phyloP scores from a whole-genome alignment of 2,113 vertebrate species.

The Solea solea region DNA sequence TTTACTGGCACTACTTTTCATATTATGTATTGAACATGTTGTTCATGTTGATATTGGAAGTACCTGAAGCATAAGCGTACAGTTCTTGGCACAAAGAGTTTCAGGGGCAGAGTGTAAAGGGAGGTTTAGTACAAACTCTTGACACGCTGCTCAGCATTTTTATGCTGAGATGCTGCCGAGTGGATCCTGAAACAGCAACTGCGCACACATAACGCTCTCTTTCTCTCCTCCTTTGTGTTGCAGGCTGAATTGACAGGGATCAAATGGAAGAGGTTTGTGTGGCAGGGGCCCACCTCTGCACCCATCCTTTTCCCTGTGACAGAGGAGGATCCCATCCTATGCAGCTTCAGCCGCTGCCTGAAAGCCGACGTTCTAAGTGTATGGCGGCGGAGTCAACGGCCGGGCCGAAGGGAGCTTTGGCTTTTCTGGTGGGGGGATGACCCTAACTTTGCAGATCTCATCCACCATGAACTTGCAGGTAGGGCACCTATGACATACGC shows the following conservation, averaged over 20 bases:
- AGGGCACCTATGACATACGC: conserved; percentile 25
- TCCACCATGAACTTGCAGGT: conserved; percentile 96
- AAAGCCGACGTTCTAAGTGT: conserved; percentile 96
- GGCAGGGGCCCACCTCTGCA: conserved; percentile 95
- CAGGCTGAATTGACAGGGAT: conserved; percentile 97
- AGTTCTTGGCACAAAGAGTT: conserved; percentile 14
- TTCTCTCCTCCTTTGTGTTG: neutral
- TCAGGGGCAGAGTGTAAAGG: conserved; percentile 24
- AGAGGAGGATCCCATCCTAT: conserved; percentile 97
- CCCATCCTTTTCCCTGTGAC: conserved; percentile 98
- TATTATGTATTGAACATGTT: conserved; percentile 48
- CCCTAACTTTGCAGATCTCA: conserved; percentile 93
- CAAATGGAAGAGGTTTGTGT: conserved; percentile 98
- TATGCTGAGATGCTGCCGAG: conserved; percentile 46
- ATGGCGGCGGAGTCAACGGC: conserved; percentile 93
- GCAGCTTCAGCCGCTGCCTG: conserved; percentile 97
- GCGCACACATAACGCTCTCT: conserved; percentile 34
- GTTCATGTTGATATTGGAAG: conserved; percentile 51
- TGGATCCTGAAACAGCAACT: conserved; percentile 49
- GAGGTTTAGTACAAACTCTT: conserved; percentile 64
- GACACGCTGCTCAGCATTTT: conserved; percentile 52
- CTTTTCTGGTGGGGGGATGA: conserved; percentile 99
- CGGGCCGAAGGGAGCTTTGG: conserved; percentile 94
- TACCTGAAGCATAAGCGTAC: conserved; percentile 36
- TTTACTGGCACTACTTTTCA: conserved; percentile 53